Base-by-base conservation (phyloP, 2,888 invertebrate genomes). In the Herminia tarsipennalis region DNA sequence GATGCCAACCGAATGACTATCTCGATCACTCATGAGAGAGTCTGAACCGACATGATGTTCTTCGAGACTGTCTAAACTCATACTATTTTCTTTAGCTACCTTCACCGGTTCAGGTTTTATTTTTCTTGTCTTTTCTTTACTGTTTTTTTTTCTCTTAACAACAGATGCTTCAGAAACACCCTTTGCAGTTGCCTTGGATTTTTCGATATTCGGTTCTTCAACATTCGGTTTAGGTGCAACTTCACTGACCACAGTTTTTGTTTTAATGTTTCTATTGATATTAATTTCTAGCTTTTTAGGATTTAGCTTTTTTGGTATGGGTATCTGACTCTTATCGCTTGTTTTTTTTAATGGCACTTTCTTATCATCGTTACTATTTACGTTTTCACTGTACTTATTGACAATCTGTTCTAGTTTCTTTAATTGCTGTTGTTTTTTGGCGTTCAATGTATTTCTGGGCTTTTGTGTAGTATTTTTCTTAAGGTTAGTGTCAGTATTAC, bases 41-140 rank as follows among this genome's bases (percentile, higher is more conserved):
- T 35, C 50, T 6, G 54, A 64, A 44, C 59, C 59, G 20, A 49
- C 45, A 47, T 65, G 22, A 43, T 45, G 41, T 34, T 81, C 81
- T 30, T 90, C 89, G 27, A 90, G 77, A 55, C 90, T 91, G 54
- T 89, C 90, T 56, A 86, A 68, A 64, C 90, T 91, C 73, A 90
- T 83, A 33, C 77, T 87, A 35, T 56, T 83, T 67, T 86, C 86
- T 76, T 86, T 86, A 20, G 52, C 28, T 20, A 55, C 50, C 50
- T 68, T 73, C 25, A 54, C 47, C 5, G 47, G 28, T 37, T 61
- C 50, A 13, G 37, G 54, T 52, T 50, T 70, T 20, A 36, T 39
- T 45, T 49, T 70, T 3, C 14, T 25, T 37, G 54, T 69, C 12
- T 63, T 63, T 46, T 66, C 44, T 43, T 54, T 63, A 13, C 35